phyloP scores from a whole-genome alignment of 2,113 vertebrate species.

The Chroicocephalus ridibundus region DNA sequence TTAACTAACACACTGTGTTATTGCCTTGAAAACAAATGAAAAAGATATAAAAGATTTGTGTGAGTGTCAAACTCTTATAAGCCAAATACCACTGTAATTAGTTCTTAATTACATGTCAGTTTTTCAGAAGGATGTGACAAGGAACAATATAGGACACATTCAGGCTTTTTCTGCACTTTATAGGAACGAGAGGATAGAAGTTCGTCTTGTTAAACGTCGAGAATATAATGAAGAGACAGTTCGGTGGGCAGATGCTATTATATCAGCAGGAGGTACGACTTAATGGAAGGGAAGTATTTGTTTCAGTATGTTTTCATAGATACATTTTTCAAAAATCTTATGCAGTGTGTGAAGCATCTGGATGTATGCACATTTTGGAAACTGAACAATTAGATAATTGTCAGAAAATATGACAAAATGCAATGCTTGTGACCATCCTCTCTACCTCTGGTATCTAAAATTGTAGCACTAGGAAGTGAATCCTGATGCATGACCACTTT shows the following conservation, averaged over 20 bases:
- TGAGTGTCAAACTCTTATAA: neutral
- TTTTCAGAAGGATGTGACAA: neutral
- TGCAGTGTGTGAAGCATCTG: neutral
- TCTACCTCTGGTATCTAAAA: neutral
- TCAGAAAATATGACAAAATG: neutral
- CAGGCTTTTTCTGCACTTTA: conserved; percentile 36
- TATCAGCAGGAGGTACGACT: conserved; percentile 91
- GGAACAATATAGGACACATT: neutral
- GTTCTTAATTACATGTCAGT: neutral
- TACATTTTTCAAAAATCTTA: neutral
- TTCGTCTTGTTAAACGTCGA: conserved; percentile 88
- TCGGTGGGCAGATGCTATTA: conserved; percentile 92
- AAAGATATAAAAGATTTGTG: neutral
- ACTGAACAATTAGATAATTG: neutral
- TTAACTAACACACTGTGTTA: neutral
- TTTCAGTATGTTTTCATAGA: neutral
- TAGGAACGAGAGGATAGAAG: conserved; percentile 88
- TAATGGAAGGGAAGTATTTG: neutral
- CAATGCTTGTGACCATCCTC: neutral
- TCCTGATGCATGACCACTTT: neutral
- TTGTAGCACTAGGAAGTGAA: neutral
- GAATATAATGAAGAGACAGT: conserved; percentile 92
- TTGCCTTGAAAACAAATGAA: neutral
- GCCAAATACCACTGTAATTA: neutral
- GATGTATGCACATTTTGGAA: neutral